Evolutionary conservation across 2,888 invertebrate genomes (phyloP).

Genomic region (Candidula unifasciata): DNA sequence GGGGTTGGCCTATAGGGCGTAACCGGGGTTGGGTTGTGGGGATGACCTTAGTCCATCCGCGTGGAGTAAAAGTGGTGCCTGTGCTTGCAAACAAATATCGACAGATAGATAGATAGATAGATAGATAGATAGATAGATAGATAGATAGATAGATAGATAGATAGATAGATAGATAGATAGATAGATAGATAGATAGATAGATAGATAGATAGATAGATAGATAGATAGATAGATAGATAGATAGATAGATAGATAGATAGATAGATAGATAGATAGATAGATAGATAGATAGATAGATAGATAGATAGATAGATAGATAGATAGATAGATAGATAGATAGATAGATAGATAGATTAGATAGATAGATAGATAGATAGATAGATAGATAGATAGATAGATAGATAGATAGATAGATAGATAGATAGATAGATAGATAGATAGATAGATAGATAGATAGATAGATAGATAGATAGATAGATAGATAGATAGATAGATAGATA

Average conservation of each 20-base stretch:
- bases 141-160: background rate
- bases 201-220: background rate
- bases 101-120: conserved; percentile 8
- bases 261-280: conserved; percentile 8
- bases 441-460: too few relatives aligned
- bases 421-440: too few relatives aligned
- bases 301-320: conserved; percentile 21
- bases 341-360: conserved; percentile 10
- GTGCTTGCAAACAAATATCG: too few relatives aligned
- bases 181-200: background rate
- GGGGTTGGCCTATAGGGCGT: too few relatives aligned
- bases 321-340: conserved; percentile 21
- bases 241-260: background rate
- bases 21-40: too few relatives aligned
- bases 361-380: background rate
- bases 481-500: too few relatives aligned
- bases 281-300: conserved; percentile 21
- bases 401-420: too few relatives aligned
- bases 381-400: background rate
- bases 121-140: conserved; percentile 8
- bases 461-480: too few relatives aligned
- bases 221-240: background rate
- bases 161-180: background rate
- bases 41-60: too few relatives aligned
- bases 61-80: too few relatives aligned